Evolutionary conservation across 2,113 vertebrate species (phyloP).

Genomic region (Heloderma charlesbogerti): DNA sequence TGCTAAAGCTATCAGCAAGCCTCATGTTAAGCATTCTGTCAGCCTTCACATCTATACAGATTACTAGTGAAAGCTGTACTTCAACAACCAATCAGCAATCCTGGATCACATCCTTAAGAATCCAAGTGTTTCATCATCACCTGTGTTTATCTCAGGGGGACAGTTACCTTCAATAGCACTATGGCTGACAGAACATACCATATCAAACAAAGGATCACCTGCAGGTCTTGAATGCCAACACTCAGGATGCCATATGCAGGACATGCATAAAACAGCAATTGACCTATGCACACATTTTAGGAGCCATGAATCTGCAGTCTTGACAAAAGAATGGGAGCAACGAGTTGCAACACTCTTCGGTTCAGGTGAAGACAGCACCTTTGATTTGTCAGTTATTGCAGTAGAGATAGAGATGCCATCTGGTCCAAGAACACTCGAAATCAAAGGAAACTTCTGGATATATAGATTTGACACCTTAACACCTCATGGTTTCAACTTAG

Average conservation of each 20-base stretch:
- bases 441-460: too few relatives aligned
- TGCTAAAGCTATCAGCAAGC: background rate
- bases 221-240: background rate
- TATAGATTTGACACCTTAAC: too few relatives aligned
- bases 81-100: background rate
- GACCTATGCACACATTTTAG: background rate
- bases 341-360: background rate
- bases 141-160: background rate
- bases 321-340: background rate
- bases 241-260: background rate
- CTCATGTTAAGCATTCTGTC: background rate
- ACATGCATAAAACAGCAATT: background rate
- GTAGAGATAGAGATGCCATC: background rate
- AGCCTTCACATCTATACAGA: background rate
- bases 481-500: too few relatives aligned
- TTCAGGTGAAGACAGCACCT: background rate
- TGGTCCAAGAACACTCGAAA: too few relatives aligned
- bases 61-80: background rate
- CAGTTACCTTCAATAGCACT: background rate
- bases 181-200: background rate
- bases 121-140: background rate
- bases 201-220: background rate
- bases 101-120: background rate
- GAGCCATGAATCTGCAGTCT: background rate
- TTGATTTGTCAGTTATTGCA: background rate